Evolutionary conservation across 2,797 vertebrate genomes (phyloP).

Genomic region (Philypnodon macrostomus): DNA sequence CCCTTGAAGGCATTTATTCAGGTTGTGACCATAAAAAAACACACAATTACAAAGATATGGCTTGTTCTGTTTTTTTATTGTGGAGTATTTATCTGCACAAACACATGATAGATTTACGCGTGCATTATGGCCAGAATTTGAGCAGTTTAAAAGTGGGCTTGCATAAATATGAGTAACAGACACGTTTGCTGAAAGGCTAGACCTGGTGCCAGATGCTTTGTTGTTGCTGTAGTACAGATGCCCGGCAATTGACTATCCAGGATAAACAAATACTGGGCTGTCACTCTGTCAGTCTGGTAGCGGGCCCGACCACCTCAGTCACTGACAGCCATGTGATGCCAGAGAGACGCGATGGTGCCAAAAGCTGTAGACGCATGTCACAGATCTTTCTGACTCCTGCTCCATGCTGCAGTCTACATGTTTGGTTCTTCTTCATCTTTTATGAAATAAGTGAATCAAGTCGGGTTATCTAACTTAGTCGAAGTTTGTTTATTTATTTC

Average conservation of each 20-base stretch:
- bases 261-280: constrained; percentile 67
- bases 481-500: too few relatives aligned
- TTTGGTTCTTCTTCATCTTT: constrained; percentile 32
- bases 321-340: constrained; percentile 46
- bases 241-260: constrained; percentile 57
- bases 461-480: constrained; percentile 15
- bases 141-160: constrained; percentile 35
- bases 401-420: constrained; percentile 22
- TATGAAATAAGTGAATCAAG: constrained; percentile 25
- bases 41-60: too few relatives aligned
- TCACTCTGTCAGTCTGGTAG: constrained; percentile 68
- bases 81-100: constrained; percentile 30
- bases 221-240: constrained; percentile 60
- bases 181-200: constrained; percentile 35
- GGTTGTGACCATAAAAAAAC: too few relatives aligned
- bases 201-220: constrained; percentile 55
- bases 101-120: constrained; percentile 36
- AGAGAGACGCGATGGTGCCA: constrained; percentile 54
- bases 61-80: constrained; percentile 29
- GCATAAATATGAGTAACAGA: constrained; percentile 45
- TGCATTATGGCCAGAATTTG: constrained; percentile 36
- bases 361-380: constrained; percentile 44
- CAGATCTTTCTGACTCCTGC: constrained; percentile 41
- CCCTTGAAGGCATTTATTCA: too few relatives aligned
- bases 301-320: constrained; percentile 55